Evolutionary conservation across 64 coral and sea anemone genomes (phyloP).

Genomic region (Montipora cactus): DNA sequence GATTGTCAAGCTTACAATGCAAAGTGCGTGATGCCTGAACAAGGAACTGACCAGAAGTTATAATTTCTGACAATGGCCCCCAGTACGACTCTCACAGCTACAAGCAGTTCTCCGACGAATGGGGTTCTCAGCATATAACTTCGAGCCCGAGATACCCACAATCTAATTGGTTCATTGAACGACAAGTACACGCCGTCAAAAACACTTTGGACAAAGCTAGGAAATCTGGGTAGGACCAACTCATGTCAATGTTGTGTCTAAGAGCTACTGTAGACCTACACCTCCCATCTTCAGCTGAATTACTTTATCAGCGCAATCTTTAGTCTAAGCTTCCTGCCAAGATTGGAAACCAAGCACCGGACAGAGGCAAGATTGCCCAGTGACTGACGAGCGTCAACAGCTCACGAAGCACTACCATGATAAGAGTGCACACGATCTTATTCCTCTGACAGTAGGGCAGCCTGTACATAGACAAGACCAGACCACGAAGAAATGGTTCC

Average conservation of each 20-base stretch:
- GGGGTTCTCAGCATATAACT: conserved; percentile 7
- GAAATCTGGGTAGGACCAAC: background rate
- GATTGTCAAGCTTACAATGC: conserved; percentile 6
- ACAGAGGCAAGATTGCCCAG: too few relatives aligned
- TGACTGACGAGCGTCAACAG: too few relatives aligned
- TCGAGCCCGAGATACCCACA: conserved; percentile 45
- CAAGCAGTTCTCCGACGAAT: conserved; percentile 15
- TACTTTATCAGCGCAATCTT: too few relatives aligned
- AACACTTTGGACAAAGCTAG: conserved; percentile 1
- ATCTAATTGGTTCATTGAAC: conserved; percentile 23
- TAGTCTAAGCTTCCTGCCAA: too few relatives aligned
- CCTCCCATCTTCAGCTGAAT: too few relatives aligned
- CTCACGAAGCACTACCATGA: too few relatives aligned
- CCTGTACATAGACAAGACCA: background rate
- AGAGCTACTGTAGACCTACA: too few relatives aligned
- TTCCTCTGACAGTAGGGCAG: too few relatives aligned
- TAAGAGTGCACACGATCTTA: too few relatives aligned
- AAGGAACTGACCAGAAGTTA: conserved; percentile 3
- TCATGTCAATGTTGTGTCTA: background rate
- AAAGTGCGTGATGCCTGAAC: conserved; percentile 13
- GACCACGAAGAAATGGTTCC: background rate
- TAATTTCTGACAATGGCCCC: conserved; percentile 37
- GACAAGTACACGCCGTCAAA: conserved; percentile 21
- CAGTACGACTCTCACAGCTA: conserved; percentile 3
- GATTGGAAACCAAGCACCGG: too few relatives aligned